phyloP scores from a whole-genome alignment of 2,113 vertebrate genomes.

The Polyodon spathula region DNA sequence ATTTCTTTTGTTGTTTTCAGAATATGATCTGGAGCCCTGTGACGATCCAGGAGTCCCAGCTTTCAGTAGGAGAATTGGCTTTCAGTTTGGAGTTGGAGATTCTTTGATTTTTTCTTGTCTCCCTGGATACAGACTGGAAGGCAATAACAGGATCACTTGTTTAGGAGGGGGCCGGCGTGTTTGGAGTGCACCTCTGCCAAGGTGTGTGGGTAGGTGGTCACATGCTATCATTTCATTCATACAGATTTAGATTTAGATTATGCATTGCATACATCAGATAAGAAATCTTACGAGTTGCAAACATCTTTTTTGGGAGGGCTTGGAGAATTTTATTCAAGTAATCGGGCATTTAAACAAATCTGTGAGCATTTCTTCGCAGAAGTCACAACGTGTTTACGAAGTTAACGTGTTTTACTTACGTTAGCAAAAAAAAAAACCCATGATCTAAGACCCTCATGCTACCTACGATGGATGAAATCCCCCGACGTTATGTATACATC shows the following conservation, averaged over 20 bases:
- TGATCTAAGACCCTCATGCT: no score
- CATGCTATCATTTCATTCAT: slow-evolving; percentile 76
- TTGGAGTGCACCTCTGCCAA: slow-evolving; percentile 94
- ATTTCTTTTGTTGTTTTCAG: slow-evolving; percentile 40
- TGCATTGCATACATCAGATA: slow-evolving; percentile 20
- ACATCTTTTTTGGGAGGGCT: no score
- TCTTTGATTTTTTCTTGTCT: slow-evolving; percentile 87
- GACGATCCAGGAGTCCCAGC: slow-evolving; percentile 93
- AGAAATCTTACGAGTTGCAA: no score
- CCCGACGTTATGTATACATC: no score
- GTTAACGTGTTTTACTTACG: no score
- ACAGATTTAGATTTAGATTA: slow-evolving; percentile 36
- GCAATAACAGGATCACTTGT: slow-evolving; percentile 80
- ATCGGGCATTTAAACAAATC: no score
- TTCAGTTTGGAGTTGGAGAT: slow-evolving; percentile 86
- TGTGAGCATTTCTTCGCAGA: no score
- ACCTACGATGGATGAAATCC: no score
- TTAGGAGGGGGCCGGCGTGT: slow-evolving; percentile 89
- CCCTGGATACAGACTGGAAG: slow-evolving; percentile 88
- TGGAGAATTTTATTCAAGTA: no score
- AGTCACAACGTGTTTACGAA: no score
- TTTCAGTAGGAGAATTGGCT: slow-evolving; percentile 83
- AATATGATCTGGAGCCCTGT: slow-evolving; percentile 89
- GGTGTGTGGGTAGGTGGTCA: slow-evolving; percentile 95
- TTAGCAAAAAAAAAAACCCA: no score